A percentile compares a stretch with the other conserved stretches of the same genome.
These are phyloP conservation scores for Elmis aenea DNA, from an alignment of 2,888 invertebrate species.

Conservation along the genomic window DNA sequence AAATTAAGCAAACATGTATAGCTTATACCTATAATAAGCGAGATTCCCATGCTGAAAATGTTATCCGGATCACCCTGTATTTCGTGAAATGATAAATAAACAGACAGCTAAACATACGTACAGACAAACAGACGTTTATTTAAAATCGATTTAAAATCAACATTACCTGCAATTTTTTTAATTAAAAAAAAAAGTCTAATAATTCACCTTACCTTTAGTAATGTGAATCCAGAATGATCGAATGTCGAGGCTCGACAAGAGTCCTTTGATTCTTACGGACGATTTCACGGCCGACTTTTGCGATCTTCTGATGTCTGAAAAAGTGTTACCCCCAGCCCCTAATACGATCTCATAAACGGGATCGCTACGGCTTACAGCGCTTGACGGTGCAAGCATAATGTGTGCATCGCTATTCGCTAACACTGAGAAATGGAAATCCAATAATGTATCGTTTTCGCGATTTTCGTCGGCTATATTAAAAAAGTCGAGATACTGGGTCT, in stretches of 20 bases:
- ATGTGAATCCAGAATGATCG: slow-evolving; percentile 64
- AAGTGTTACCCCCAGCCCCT: slow-evolving; percentile 67
- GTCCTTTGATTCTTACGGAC: slow-evolving; percentile 51
- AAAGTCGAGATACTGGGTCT: slow-evolving; percentile 56
- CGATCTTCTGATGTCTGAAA: slow-evolving; percentile 60
- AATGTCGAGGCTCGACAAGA: slow-evolving; percentile 58
- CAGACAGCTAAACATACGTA: too few relatives aligned
- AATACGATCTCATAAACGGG: slow-evolving; percentile 69
- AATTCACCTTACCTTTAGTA: slow-evolving; percentile 51
- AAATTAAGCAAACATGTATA: too few relatives aligned
- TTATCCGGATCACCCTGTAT: too few relatives aligned
- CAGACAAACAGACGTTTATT: too few relatives aligned
- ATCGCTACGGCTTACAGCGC: slow-evolving; percentile 46
- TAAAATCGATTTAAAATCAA: too few relatives aligned
- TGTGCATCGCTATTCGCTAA: slow-evolving; percentile 65
- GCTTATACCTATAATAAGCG: too few relatives aligned
- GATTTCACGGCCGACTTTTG: slow-evolving; percentile 55
- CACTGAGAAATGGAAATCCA: slow-evolving; percentile 64
- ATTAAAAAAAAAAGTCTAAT: background rate
- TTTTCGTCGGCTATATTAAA: slow-evolving; percentile 47
- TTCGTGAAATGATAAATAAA: too few relatives aligned
- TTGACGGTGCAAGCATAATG: slow-evolving; percentile 56
- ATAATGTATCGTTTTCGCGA: slow-evolving; percentile 29
- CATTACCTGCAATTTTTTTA: slow-evolving; percentile 1
- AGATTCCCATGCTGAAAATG: too few relatives aligned